Percentiles rank a stretch among this genome's conserved stretches.
phyloP scores from a whole-genome alignment of 2,113 vertebrate species.

The Prunella fulvescens region DNA sequence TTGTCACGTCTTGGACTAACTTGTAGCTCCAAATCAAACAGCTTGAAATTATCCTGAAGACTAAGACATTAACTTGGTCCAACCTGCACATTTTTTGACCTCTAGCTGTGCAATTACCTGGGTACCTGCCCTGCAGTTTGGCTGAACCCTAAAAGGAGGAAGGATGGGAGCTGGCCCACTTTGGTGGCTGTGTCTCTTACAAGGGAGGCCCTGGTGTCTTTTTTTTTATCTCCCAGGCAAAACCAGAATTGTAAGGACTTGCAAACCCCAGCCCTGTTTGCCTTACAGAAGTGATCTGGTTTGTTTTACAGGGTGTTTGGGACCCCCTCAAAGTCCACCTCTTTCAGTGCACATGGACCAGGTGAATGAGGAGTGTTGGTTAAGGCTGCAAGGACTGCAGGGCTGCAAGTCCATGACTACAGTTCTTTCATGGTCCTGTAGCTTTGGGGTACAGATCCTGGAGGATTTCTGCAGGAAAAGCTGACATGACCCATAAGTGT shows the following conservation, averaged over 20 bases:
- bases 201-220: background rate
- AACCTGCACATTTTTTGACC: background rate
- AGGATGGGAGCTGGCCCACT: background rate
- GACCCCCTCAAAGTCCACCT: background rate
- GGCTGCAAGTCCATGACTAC: rapidly evolving
- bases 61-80: background rate
- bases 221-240: background rate
- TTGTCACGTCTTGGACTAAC: background rate
- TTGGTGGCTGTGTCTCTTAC: background rate
- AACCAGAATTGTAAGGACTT: rapidly evolving
- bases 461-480: background rate
- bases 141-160: background rate
- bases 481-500: background rate
- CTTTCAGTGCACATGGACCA: background rate
- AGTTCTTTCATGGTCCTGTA: background rate
- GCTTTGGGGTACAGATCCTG: background rate
- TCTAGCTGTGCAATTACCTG: background rate
- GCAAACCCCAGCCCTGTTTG: background rate
- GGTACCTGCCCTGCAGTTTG: background rate
- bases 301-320: background rate
- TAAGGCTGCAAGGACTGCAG: background rate
- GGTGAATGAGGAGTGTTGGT: background rate
- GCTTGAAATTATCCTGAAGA: background rate
- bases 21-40: background rate
- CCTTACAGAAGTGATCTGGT: background rate